Conservation (phyloP, 2,113 vertebrate species). For the Embiotoca jacksoni region DNA sequence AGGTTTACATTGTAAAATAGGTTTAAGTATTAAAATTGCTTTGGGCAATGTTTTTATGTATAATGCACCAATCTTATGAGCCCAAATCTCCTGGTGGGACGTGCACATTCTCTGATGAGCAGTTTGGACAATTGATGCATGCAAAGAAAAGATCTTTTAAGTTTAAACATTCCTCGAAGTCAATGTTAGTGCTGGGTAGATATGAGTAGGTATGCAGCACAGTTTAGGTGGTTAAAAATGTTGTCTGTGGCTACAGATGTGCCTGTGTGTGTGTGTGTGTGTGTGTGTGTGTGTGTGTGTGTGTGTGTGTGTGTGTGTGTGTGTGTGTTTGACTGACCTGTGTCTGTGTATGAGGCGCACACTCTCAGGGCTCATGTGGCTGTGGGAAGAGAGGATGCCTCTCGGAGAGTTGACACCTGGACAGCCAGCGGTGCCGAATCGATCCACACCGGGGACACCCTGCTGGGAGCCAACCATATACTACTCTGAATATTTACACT, state of each 20-base stretch:
- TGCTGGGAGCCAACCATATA: slow-evolving; percentile 82
- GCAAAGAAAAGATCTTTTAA: too few relatives aligned
- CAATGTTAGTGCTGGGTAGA: neutral
- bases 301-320: neutral
- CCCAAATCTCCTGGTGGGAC: neutral
- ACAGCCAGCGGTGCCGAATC: slow-evolving; percentile 88
- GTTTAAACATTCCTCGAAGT: neutral
- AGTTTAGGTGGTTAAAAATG: neutral
- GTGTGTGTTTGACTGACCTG: slow-evolving; percentile 82
- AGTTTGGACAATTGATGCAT: too few relatives aligned
- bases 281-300: too few relatives aligned
- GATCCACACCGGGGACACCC: slow-evolving; percentile 92
- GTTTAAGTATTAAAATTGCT: neutral
- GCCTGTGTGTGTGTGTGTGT: too few relatives aligned
- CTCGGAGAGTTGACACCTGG: slow-evolving; percentile 89
- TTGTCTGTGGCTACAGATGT: too few relatives aligned
- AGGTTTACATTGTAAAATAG: neutral
- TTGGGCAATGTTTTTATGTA: too few relatives aligned
- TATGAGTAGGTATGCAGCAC: neutral
- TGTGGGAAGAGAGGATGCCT: slow-evolving; percentile 88
- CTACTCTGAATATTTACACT: slow-evolving; percentile 76
- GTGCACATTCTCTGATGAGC: neutral
- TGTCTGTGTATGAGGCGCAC: slow-evolving; percentile 92
- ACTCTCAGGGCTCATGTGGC: slow-evolving; percentile 93
- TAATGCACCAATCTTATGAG: too few relatives aligned